phyloP scores from a whole-genome alignment of 2,113 vertebrate species.

The Leucosticte australis region DNA sequence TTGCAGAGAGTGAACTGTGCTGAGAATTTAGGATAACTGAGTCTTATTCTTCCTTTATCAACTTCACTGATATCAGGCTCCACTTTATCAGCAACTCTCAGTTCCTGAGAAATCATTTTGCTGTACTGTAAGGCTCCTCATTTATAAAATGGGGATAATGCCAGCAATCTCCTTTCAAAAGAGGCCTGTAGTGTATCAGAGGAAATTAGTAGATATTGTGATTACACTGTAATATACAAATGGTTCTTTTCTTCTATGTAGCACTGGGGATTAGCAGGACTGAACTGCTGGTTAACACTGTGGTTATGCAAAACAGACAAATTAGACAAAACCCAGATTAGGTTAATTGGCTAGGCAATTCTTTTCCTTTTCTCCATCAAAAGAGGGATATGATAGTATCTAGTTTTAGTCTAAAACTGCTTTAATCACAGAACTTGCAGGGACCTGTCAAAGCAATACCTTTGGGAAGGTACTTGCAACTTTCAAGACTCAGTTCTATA shows the following conservation, averaged over 20 bases:
- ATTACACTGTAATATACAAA: slow-evolving; percentile 38
- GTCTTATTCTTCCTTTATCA: slow-evolving; percentile 42
- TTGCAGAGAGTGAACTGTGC: not conserved
- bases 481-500: not conserved
- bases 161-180: slow-evolving; percentile 38
- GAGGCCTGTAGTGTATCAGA: not conserved
- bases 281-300: slow-evolving; percentile 5
- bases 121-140: not conserved
- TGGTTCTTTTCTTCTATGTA: not conserved
- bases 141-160: slow-evolving; percentile 47
- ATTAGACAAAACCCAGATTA: slow-evolving; percentile 39
- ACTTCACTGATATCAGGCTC: not conserved
- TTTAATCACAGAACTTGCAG: not conserved
- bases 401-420: not conserved
- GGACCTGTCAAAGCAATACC: not conserved
- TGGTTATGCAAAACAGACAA: slow-evolving; percentile 21
- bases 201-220: slow-evolving; percentile 47
- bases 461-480: not conserved
- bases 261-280: not conserved
- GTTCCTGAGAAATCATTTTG: slow-evolving; percentile 46
- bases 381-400: not conserved
- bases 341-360: slow-evolving; percentile 26
- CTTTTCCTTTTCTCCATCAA: not conserved
- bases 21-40: slow-evolving; percentile 11
- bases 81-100: slow-evolving; percentile 36